Percentiles rank a stretch among this genome's conserved stretches.
Evolutionary conservation across 2,113 vertebrate species (phyloP).

Genomic region (Alethe castanea): DNA sequence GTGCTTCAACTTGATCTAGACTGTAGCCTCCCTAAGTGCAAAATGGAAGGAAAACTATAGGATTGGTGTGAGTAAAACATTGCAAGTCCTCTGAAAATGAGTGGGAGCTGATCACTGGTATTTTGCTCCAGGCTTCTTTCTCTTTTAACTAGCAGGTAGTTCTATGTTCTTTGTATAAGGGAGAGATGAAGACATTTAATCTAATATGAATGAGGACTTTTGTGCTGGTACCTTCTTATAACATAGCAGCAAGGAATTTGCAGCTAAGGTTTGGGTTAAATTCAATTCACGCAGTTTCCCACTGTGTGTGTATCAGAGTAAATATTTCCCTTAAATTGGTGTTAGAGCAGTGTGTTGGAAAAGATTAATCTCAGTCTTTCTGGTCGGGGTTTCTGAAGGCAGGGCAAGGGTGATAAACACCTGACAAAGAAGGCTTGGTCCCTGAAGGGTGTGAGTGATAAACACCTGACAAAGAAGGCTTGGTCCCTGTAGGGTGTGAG

Average conservation of each 20-base stretch:
- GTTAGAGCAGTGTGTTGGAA: neutral
- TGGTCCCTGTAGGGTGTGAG: neutral
- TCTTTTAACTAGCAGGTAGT: neutral
- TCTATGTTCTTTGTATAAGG: neutral
- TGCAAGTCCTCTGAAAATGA: neutral
- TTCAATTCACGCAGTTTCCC: rapidly evolving
- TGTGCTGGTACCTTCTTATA: neutral
- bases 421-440: rapidly evolving
- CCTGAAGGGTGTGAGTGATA: neutral
- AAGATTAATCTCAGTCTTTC: neutral
- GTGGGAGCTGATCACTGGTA: neutral
- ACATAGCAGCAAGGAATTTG: neutral
- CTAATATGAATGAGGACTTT: neutral
- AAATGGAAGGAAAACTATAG: neutral
- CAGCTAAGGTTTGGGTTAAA: neutral
- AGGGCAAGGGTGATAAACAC: neutral
- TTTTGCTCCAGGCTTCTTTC: neutral
- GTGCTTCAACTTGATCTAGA: neutral
- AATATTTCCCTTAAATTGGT: neutral
- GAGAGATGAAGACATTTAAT: neutral
- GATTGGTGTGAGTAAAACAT: neutral
- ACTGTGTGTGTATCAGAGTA: neutral
- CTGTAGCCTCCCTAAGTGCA: neutral
- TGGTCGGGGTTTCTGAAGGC: neutral
- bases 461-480: rapidly evolving